Conservation (phyloP, 2,113 vertebrate species). For the Bettongia penicillata region DNA sequence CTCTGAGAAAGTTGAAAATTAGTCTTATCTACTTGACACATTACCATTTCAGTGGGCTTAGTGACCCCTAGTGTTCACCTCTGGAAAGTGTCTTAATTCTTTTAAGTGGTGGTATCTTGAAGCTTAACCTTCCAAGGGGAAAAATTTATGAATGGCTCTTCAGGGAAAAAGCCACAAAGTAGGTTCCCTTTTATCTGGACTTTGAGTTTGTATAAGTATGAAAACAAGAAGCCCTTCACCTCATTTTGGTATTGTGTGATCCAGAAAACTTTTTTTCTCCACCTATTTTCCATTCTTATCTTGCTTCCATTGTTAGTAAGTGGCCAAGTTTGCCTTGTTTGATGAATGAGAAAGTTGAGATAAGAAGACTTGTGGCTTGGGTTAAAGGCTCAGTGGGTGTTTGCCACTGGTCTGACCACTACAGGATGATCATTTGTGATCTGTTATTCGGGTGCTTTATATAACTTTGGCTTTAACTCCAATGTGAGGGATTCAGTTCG, state of each 20-base stretch:
- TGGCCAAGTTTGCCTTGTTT: background rate
- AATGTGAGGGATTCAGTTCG: conserved; percentile 33
- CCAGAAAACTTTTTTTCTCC: background rate
- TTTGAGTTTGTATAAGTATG: conserved; percentile 13
- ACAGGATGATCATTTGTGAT: background rate
- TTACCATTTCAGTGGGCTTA: background rate
- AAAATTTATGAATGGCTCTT: background rate
- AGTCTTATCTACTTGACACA: background rate
- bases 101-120: conserved; percentile 19
- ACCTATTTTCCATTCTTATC: background rate
- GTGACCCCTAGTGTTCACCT: background rate
- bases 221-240: background rate
- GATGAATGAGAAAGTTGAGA: background rate
- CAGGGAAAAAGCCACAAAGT: conserved; percentile 15
- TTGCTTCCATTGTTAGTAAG: background rate
- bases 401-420: background rate
- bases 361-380: background rate
- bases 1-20: background rate
- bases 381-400: background rate
- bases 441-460: conserved; percentile 44
- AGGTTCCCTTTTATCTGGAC: conserved; percentile 2
- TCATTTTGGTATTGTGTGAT: background rate
- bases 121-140: background rate
- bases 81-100: conserved; percentile 17
- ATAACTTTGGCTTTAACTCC: background rate